Conservation (phyloP, 2,113 vertebrate species). For the Scomber japonicus region DNA sequence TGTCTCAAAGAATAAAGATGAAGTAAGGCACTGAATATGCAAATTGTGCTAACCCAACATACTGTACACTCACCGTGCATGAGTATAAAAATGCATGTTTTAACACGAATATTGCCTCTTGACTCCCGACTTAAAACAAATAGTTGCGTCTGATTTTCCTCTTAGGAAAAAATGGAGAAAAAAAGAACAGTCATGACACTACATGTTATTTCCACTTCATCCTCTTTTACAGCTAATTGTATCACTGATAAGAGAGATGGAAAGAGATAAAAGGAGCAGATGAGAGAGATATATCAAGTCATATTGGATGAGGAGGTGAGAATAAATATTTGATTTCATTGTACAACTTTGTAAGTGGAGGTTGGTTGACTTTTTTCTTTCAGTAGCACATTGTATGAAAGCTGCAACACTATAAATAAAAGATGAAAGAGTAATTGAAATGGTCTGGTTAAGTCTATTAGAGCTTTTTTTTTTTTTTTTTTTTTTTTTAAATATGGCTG, state of each 20-base stretch:
- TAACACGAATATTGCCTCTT: conserved; percentile 50
- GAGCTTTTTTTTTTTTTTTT: no score
- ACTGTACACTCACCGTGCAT: conserved; percentile 6
- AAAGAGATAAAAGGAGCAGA: conserved; percentile 33
- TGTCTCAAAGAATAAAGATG: background rate
- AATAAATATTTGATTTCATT: conserved; percentile 44
- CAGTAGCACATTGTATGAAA: background rate
- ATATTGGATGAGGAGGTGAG: conserved; percentile 33
- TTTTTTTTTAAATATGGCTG: no score
- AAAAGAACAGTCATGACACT: conserved; percentile 63
- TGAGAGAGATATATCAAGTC: conserved; percentile 36
- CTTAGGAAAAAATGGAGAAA: background rate
- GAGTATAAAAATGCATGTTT: conserved; percentile 61
- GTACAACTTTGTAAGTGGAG: conserved; percentile 14
- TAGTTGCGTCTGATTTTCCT: conserved; percentile 24
- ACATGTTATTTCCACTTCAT: conserved; percentile 65
- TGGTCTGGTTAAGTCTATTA: background rate
- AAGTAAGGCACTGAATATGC: background rate
- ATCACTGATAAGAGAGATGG: conserved; percentile 31
- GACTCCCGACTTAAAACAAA: conserved; percentile 51
- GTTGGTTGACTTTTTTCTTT: background rate
- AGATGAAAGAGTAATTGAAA: background rate
- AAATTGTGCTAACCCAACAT: background rate
- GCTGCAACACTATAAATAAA: background rate
- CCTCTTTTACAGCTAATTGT: conserved; percentile 12